phyloP scores from a whole-genome alignment of 2,888 invertebrate species.

The Polyploca ridens region DNA sequence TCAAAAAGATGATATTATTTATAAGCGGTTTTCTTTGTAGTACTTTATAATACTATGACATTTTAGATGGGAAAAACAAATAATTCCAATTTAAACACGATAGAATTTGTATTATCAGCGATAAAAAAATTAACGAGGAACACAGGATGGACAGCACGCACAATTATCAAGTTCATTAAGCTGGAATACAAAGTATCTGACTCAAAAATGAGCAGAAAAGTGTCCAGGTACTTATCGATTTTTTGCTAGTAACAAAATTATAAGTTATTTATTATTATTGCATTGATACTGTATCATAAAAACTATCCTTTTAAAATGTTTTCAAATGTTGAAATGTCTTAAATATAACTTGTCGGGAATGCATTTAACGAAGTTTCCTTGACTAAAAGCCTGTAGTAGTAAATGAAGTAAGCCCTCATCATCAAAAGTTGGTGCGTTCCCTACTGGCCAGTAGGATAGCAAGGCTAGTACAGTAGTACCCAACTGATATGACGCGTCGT shows the following conservation, averaged over 20 bases:
- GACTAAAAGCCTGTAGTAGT: background rate
- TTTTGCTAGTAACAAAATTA: background rate
- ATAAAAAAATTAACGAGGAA: conserved; percentile 63
- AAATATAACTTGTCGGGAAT: background rate
- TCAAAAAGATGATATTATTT: background rate
- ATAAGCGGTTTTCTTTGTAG: background rate
- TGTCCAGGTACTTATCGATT: conserved; percentile 51
- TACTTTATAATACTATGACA: conserved; percentile 8
- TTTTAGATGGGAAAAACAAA: conserved; percentile 27
- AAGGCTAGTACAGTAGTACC: no score
- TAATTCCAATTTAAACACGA: conserved; percentile 36
- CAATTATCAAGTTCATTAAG: conserved; percentile 67
- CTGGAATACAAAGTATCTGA: conserved; percentile 53
- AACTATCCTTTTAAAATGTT: background rate
- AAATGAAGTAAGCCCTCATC: background rate
- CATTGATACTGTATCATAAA: background rate
- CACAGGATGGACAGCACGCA: conserved; percentile 65
- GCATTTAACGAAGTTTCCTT: background rate
- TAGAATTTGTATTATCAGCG: conserved; percentile 59
- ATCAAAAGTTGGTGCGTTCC: background rate
- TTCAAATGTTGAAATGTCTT: background rate
- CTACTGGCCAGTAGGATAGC: background rate
- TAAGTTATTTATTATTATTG: no score
- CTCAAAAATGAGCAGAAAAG: conserved; percentile 51
- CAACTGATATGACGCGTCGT: no score